Evolutionary conservation across 2,113 vertebrate species (phyloP), one percentile per base, ranked within the genome.

Genomic region (Triplophysa dalaica): DNA sequence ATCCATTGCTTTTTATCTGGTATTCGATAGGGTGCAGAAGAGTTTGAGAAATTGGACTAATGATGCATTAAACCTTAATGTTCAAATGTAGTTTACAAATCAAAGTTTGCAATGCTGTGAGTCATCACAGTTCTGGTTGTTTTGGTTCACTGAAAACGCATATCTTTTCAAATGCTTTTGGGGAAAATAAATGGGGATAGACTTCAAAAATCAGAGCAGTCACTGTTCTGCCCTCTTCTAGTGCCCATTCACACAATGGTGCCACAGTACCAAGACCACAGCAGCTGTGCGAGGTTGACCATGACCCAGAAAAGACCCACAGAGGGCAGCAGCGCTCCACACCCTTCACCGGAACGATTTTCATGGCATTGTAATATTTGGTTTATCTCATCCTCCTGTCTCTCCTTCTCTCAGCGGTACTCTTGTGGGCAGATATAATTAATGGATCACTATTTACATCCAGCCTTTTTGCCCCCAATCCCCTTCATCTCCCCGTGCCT

Each of bases 361-460:
- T 13, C 72, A 72, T 43, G 26, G 26, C 69, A n/a, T 75, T 48
- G 38, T 48, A 26, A 17, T 22, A 62, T 8, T 81, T 33, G 17
- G 19, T 77, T 52, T 14, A 56, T 45, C 26, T 38, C 11, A 0
- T 3, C 26, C 17, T 50, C 41, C 26, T 83, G 29, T 43, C n/a
- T 22, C 61, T 16, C 48, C 66, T 70, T n/a, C 48, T 80, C 79
- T 82, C 45, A 76, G 70, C 66, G 52, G 80, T 26, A 11, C 60
- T 86, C 81, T 78, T 68, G 75, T 83, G 70, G 75, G 78, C 75
- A 85, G 81, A 64, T 82, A 67, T 86, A 87, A 87, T 86, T 84
- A 85, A 86, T 78, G 78, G 33, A 80, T 83, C 76, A 79, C 83
- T 83, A 84, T 87, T 85, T 85, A 85, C 78, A 75, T 80, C 67